Evolutionary conservation across 1,140 invertebrate species (phyloP), one percentile per base, ranked within the genome.

Genomic region (Papilio xuthus): DNA sequence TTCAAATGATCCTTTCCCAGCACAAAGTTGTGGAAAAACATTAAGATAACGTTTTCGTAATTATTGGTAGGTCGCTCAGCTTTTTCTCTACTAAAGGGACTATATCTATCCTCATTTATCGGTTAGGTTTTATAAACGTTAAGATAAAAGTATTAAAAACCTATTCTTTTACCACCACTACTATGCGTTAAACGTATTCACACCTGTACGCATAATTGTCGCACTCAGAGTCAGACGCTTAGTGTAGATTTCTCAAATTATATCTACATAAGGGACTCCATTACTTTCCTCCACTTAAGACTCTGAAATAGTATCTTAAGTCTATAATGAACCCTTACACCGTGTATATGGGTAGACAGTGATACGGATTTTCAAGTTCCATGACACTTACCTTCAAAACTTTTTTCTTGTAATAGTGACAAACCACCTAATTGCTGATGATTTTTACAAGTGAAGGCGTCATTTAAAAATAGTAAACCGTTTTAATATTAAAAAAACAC

Each of bases 11-110:
- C 37, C 32, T 76, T 76, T 76, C 32, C 74, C 32, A 37, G 32
- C 74, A 63, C 37, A 63, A 76, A 76, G 53, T 76, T 60, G 53
- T 41, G 37, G 74, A 60, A 76, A 76, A 76, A 76, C 74, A 63
- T 76, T 63, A 76, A 76, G 74, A 76, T 76, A 76, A 63, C 74
- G 32, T 76, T 76, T 76, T 76, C 56, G 74, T 76, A 76, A 76
- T 76, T 63, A 76, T 76, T 63, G 53, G 74, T 76, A 41, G 74
- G 53, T 32, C 74, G 74, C 53, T 76, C 28, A 76, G 71, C 56
- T 56, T 76, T 75, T 56, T 75, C 44, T 50, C 28, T 28, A 20
- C 42, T 47, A 50, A 73, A 47, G 44, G 26, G 42, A 73, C 44
- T 71, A 47, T 44, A 47, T 42, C 26, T 47, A 47, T n/a, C 26